Evolutionary conservation across 2,113 vertebrate genomes (phyloP).

Genomic region (Zosterops pallidus): DNA sequence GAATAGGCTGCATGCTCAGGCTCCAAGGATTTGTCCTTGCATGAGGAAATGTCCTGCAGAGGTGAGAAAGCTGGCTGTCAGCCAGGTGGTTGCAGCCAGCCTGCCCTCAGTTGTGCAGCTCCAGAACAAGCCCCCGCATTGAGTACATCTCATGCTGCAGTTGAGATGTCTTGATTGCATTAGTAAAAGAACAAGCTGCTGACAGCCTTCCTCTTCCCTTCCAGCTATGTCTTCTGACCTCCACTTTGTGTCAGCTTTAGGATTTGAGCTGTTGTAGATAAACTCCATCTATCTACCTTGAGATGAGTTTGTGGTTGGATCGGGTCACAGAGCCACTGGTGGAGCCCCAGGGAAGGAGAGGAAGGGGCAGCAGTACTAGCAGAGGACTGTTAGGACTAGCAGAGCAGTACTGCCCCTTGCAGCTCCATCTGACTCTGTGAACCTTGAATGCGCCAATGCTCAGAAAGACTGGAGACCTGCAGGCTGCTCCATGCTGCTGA

Average conservation of each 20-base stretch:
- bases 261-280: background rate
- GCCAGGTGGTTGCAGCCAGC: background rate
- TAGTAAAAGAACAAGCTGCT: background rate
- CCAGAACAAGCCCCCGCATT: background rate
- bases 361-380: background rate
- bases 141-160: background rate
- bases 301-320: background rate
- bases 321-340: accelerated
- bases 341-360: background rate
- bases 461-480: background rate
- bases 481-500: background rate
- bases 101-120: background rate
- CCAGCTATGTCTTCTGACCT: background rate
- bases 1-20: background rate
- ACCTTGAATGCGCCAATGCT: background rate
- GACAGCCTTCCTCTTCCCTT: background rate
- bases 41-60: background rate
- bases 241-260: background rate
- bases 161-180: background rate
- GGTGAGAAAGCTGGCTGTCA: background rate
- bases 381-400: background rate
- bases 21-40: background rate
- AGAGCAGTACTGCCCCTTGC: background rate
- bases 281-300: background rate
- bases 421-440: background rate